A percentile compares a stretch with the other conserved stretches of the same genome.
Conservation (phyloP, 1,140 invertebrate species). For the Phortica variegata region DNA sequence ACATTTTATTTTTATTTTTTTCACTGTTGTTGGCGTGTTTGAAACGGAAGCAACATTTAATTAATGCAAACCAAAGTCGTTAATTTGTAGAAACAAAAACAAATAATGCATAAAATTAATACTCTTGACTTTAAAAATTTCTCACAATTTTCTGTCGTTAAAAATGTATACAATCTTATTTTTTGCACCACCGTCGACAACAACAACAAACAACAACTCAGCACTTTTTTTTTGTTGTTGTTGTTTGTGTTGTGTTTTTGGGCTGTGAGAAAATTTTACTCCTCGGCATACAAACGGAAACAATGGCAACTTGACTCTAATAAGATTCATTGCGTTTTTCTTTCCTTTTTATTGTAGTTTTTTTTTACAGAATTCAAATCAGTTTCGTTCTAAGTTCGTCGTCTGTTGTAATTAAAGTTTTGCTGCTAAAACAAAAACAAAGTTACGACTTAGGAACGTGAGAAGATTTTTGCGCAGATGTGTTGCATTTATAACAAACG, state of each 20-base stretch:
- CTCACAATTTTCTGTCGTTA: constrained; percentile 22
- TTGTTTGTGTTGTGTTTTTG: constrained; percentile 34
- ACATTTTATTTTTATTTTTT: constrained; percentile 2
- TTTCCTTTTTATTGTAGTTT: too few species aligned
- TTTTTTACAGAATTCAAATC: too few species aligned
- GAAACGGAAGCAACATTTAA: constrained; percentile 21
- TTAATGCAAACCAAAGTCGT: constrained; percentile 48
- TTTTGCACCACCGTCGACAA: too few species aligned
- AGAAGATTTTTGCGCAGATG: too few species aligned
- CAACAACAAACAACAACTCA: too few species aligned
- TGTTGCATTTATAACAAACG: background rate
- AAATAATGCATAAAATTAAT: constrained; percentile 46
- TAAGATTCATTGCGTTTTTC: too few species aligned
- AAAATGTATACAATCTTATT: background rate
- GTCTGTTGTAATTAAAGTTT: too few species aligned
- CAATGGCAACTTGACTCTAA: constrained; percentile 21
- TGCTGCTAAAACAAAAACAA: background rate
- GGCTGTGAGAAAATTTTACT: constrained; percentile 49
- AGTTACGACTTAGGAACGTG: background rate
- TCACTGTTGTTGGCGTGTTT: too few species aligned
- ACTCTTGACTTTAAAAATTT: constrained; percentile 18
- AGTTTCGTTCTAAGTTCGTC: too few species aligned
- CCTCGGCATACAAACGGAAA: constrained; percentile 39
- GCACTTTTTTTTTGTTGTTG: too few species aligned
- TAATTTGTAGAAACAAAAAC: constrained; percentile 42